Evolutionary conservation across 2,113 vertebrate genomes (phyloP).

Genomic region (Cynoglossus semilaevis): DNA sequence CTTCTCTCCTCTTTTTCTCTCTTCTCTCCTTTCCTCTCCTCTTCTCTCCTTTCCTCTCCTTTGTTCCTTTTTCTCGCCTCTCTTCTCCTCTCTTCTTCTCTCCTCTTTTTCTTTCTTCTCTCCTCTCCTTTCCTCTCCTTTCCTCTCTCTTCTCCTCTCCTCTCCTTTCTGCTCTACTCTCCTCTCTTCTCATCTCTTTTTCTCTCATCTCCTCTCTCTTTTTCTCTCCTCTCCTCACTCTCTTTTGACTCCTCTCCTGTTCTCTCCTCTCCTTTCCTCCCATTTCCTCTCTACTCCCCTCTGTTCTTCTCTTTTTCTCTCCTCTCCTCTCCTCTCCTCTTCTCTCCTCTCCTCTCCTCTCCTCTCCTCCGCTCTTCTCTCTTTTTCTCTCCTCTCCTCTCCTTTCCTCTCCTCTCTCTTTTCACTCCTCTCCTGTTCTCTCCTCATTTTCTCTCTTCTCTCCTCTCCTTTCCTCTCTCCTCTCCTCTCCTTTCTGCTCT

Average conservation of each 20-base stretch:
- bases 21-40: constrained; percentile 10
- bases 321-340: constrained; percentile 8
- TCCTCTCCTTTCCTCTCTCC: constrained; percentile 13
- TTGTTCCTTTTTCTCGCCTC: too few relatives aligned
- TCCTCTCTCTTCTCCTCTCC: constrained; percentile 35
- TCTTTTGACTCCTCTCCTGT: constrained; percentile 24
- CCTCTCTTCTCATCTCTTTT: neutral
- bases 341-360: constrained; percentile 34
- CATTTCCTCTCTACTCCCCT: constrained; percentile 38
- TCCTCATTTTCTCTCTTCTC: constrained; percentile 13
- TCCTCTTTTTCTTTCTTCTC: constrained; percentile 7
- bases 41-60: constrained; percentile 18
- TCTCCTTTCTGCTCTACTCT: constrained; percentile 13
- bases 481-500: constrained; percentile 1
- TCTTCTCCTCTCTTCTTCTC: constrained; percentile 13
- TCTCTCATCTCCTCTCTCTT: constrained; percentile 43
- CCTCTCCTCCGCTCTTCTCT: constrained; percentile 4
- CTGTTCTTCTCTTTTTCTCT: constrained; percentile 10
- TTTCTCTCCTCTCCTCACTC: constrained; percentile 12
- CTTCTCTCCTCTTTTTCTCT: too few relatives aligned
- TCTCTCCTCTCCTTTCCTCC: neutral
- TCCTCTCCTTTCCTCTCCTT: constrained; percentile 24
- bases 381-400: neutral
- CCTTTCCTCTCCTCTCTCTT: constrained; percentile 28
- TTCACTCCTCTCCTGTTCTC: too few relatives aligned